Base-by-base conservation (phyloP, 2,113 vertebrate species). In the Silurus asotus region DNA sequence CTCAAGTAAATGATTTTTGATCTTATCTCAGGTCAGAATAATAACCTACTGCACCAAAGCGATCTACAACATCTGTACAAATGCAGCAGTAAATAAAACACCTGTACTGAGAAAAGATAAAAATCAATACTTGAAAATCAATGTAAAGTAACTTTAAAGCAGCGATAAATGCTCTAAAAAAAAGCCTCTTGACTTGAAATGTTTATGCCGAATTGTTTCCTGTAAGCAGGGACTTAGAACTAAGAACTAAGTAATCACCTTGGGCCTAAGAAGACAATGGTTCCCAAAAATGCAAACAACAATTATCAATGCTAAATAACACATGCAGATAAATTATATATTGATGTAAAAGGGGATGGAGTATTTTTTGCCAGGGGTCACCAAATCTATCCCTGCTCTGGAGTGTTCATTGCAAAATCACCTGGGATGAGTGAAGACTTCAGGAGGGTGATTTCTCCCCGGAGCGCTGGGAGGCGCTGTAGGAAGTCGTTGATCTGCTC, bases 341-440 rank as follows among this genome's bases (percentile, higher is more conserved):
- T 37, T 37, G 37, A 37, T 37, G 37, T 37, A 37, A 37, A 37
- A 37, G 37, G 37, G 37, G 37, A 37, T 37, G 2, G 2, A 37
- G 37, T 37, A 37, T 37, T 37, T 37, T 37, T 37, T 37, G 37
- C 37, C 37, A 37, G 37, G 1, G 37, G 37, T 37, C 37, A 37
- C 37, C 37, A 37, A 37, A 37, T 37, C 37, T 37, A 70, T 1
- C 3, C 8, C 8, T 17, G n/a, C 0, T 4, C 55, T 58, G 15
- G 0, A 67, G 61, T 51, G 10, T 2, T 62, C 13, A 1, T 76
- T 25, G 10, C 11, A 74, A 84, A 64, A 51, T 14, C 49, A 99
- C 98, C 98, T 96, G 98, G 95, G 53, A 99, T 96, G 53, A 96
- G 87, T 9, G 94, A 87, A 56, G 98, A 97, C 81, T 77, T 94